Conservation (phyloP, 2,113 vertebrate genomes). For the Xerus inauris region DNA sequence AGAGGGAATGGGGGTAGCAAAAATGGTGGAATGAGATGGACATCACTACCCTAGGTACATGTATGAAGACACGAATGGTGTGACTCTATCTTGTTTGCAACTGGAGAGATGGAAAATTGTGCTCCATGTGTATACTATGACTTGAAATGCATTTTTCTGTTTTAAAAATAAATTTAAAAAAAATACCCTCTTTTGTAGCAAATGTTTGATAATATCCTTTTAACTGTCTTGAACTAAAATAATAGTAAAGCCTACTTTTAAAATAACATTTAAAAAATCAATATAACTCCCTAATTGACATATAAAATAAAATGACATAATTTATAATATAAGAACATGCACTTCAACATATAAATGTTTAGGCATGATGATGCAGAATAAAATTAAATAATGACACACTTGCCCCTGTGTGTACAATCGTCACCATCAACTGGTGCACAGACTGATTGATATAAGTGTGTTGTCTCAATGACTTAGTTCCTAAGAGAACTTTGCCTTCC, state of each 20-base stretch:
- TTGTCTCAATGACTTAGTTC: background rate
- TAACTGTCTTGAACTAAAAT: slow-evolving; percentile 32
- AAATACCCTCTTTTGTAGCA: background rate
- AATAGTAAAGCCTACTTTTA: slow-evolving; percentile 42
- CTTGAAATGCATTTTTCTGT: too few relatives aligned
- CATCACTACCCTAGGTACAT: too few relatives aligned
- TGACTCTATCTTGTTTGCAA: too few relatives aligned
- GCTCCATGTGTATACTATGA: too few relatives aligned
- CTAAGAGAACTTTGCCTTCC: background rate
- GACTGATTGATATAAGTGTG: background rate
- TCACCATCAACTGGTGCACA: background rate
- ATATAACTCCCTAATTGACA: background rate
- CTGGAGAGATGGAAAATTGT: too few relatives aligned
- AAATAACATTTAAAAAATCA: background rate
- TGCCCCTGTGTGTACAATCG: background rate
- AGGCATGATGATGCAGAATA: background rate
- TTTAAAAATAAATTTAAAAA: too few relatives aligned
- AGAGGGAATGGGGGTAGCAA: too few relatives aligned
- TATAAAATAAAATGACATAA: background rate
- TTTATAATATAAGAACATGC: background rate
- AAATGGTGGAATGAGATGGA: too few relatives aligned
- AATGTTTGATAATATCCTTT: background rate
- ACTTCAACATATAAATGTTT: background rate
- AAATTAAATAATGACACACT: background rate
- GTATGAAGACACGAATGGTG: too few relatives aligned